phyloP scores from a whole-genome alignment of 2,113 vertebrate genomes.

The Himantopus leucocephalus region DNA sequence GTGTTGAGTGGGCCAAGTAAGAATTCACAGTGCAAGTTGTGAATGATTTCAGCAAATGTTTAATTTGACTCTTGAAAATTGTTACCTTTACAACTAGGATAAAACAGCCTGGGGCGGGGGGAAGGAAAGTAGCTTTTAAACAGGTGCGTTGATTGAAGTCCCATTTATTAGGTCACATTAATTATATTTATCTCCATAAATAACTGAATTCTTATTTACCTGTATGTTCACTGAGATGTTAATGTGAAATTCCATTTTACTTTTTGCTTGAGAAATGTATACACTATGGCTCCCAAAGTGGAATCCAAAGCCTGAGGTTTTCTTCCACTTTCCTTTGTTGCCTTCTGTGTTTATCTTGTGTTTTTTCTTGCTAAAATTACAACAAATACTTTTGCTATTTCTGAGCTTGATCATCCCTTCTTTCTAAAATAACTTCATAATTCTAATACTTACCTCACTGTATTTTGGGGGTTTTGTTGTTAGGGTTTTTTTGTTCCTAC shows the following conservation, averaged over 20 bases:
- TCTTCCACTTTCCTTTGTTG: neutral
- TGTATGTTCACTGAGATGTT: neutral
- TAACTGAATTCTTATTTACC: neutral
- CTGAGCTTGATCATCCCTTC: neutral
- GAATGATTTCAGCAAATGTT: neutral
- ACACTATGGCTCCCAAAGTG: neutral
- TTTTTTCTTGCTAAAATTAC: neutral
- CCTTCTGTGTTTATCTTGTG: neutral
- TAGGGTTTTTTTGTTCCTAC: neutral
- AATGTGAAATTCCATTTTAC: neutral
- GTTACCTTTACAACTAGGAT: neutral
- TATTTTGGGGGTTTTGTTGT: neutral
- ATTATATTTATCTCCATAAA: neutral
- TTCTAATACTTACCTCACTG: neutral
- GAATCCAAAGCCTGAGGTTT: neutral
- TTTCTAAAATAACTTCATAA: neutral
- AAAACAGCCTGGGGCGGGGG: neutral
- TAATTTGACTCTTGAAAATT: neutral
- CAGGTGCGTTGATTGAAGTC: neutral
- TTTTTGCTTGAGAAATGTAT: neutral
- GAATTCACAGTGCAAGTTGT: neutral
- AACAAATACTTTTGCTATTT: neutral
- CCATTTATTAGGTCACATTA: neutral
- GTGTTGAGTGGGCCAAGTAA: neutral
- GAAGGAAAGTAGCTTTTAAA: neutral